phyloP scores from a whole-genome alignment of 2,113 vertebrate species.

The Phyllostomus discolor region DNA sequence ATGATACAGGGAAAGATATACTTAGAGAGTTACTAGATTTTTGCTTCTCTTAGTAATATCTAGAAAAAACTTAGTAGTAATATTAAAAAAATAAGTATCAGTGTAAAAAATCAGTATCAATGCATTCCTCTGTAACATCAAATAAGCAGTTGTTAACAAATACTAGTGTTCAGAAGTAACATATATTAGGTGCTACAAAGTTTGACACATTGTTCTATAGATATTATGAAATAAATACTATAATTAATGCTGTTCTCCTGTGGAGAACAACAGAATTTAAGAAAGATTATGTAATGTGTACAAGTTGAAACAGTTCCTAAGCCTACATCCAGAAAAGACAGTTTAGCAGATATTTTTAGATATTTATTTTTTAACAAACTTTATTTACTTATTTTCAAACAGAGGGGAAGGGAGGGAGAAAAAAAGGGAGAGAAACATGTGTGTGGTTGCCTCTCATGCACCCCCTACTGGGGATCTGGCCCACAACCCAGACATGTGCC shows the following conservation, averaged over 20 bases:
- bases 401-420: no score
- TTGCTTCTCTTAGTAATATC: not conserved
- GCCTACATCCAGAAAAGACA: not conserved
- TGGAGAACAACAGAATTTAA: not conserved
- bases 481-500: no score
- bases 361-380: no score
- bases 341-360: not conserved
- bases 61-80: not conserved
- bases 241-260: not conserved
- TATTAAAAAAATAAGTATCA: not conserved
- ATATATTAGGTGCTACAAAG: not conserved
- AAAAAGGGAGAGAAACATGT: no score
- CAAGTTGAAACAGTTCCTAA: not conserved
- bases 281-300: not conserved
- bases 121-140: not conserved
- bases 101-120: not conserved
- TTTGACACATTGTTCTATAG: not conserved
- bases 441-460: no score
- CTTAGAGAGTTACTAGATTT: not conserved
- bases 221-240: not conserved
- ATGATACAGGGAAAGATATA: not conserved
- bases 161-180: not conserved
- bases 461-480: no score
- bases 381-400: no score
- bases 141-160: not conserved